Evolutionary conservation across 2,888 invertebrate genomes (phyloP), one percentile per base, ranked within the genome.

Genomic region (Hypena proboscidalis): DNA sequence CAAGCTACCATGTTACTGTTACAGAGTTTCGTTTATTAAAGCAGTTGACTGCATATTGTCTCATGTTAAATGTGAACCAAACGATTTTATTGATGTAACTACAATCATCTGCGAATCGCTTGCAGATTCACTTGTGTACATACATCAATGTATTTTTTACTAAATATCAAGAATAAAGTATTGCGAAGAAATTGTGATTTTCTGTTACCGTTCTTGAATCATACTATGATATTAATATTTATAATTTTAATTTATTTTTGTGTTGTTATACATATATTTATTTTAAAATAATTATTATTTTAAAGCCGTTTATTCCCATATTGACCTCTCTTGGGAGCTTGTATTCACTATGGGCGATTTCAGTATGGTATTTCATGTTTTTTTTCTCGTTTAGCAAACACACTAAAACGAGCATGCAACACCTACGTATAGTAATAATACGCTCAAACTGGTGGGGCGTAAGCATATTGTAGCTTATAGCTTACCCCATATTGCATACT

Each of bases 141-240:
- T 88, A 83, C 77, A 81, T 86, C 77, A 77, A 77, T 85, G 84
- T 87, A 87, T 85, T 88, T 88, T 87, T 85, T 85, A 88, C 84
- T 87, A 85, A 85, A 87, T 85, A 83, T 76, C 63, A 71, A 79
- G 81, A 88, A 87, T 86, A 85, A 87, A 88, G 77, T 86, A 86
- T 82, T 87, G 76, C 76, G 65, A 83, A 79, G 72, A 70, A 71
- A 67, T 52, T 56, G 52, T 56, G 69, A 60, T 72, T 77, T 83
- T 83, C 68, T 68, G 70, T 78, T 70, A 34, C 40, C 29, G 38
- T 30, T 19, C 29, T 40, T 14, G 15, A 27, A 29, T 41, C 2
- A 1, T 21, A 4, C 5, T 8, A 5, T 32, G 1, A 4, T 8
- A 2, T 26, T n/a, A 5, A 15, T 21, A 23, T 3, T 30, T 14